Percentiles rank a stretch among this genome's conserved stretches.
phyloP scores from a whole-genome alignment of 2,797 vertebrate genomes.

The Phoxinus dragarum region DNA sequence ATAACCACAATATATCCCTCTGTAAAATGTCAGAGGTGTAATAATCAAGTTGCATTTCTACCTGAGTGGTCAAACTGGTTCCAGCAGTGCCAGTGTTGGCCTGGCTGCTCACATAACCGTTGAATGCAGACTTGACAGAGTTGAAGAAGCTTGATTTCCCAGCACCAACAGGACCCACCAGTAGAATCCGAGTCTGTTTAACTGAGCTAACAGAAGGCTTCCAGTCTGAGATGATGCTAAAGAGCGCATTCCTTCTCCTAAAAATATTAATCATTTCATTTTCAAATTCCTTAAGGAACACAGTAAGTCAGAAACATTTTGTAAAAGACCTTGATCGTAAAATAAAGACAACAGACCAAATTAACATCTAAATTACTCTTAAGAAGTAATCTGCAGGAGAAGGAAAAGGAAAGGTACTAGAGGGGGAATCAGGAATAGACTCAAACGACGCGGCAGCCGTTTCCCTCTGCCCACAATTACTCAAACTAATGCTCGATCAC shows the following conservation, averaged over 20 bases:
- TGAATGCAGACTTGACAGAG: constrained; percentile 72
- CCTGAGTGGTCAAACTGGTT: constrained; percentile 73
- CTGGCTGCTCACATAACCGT: constrained; percentile 70
- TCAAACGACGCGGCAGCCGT: constrained; percentile 27
- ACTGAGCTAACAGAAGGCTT: constrained; percentile 54
- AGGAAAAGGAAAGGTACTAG: too few relatives aligned
- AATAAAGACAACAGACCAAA: background rate
- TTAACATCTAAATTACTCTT: background rate
- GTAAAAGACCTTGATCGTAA: background rate
- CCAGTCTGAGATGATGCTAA: constrained; percentile 60
- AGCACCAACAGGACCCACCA: constrained; percentile 71
- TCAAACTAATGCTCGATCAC: too few relatives aligned
- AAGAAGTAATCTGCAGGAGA: background rate
- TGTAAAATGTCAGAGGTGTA: too few relatives aligned
- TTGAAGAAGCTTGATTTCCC: constrained; percentile 78
- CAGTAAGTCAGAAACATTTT: background rate
- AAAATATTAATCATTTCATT: constrained; percentile 3
- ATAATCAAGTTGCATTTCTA: constrained; percentile 19
- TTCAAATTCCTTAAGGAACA: background rate
- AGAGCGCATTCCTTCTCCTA: constrained; percentile 64
- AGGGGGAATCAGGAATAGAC: too few relatives aligned
- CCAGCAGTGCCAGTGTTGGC: constrained; percentile 69
- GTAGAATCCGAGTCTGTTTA: constrained; percentile 60
- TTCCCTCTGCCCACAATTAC: too few relatives aligned
- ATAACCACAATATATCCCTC: background rate